Percentiles rank a stretch among this genome's conserved stretches.
Evolutionary conservation across 2,113 vertebrate species (phyloP).

Genomic region (Nycticryphes semicollaris): DNA sequence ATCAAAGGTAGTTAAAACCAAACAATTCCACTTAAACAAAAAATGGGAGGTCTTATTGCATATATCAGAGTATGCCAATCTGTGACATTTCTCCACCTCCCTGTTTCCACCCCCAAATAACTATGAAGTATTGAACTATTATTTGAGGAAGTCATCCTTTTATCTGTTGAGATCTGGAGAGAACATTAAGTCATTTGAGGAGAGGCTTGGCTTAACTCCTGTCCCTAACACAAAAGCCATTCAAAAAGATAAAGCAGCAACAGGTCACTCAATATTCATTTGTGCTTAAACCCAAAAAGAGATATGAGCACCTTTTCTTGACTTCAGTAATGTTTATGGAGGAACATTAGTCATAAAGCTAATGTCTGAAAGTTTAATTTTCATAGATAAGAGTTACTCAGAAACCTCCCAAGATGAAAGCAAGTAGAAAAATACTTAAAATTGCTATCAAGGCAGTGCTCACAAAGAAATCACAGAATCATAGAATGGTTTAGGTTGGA

Average conservation of each 20-base stretch:
- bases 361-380: not conserved
- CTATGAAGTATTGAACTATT: not conserved
- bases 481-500: not conserved
- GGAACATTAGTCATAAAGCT: not conserved
- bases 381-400: not conserved
- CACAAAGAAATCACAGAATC: not conserved
- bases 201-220: not conserved
- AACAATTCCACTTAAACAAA: not conserved
- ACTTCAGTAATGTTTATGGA: not conserved
- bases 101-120: not conserved
- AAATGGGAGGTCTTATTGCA: not conserved
- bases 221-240: not conserved
- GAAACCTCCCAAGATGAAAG: not conserved
- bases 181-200: not conserved
- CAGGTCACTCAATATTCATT: accelerated
- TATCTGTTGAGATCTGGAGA: not conserved
- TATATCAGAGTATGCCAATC: not conserved
- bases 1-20: not conserved
- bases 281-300: not conserved
- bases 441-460: not conserved
- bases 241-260: not conserved
- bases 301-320: not conserved
- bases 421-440: not conserved
- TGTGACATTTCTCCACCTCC: not conserved
- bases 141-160: not conserved